Base-by-base conservation (phyloP, 2,113 vertebrate genomes). In the Bolborhynchus lineola region DNA sequence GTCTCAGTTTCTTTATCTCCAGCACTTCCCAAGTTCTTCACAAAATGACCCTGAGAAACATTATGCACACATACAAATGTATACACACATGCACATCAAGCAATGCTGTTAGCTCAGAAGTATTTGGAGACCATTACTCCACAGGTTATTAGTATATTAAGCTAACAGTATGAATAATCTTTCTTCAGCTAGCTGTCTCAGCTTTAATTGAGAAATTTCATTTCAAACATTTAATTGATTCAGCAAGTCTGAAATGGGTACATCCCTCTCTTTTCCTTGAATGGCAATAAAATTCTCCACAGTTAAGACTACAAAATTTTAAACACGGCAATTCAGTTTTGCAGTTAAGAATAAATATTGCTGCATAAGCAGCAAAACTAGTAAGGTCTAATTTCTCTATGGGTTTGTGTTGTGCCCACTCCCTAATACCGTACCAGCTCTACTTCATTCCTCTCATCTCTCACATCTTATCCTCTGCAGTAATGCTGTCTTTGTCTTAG, bases 1-100 rank as follows among this genome's bases (percentile, higher is more conserved):
- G 99, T 98, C 97, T 99, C 99, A 0, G 99, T 99, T 50, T 99
- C 99, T 95, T 99, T 99, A 55, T 99, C 99, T 35, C 99, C 99
- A 20, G 98, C 99, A 7, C 83, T 93, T 41, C 99, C 99, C 89
- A 99, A 97, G 89, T 97, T 99, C 94, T 98, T 99, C 46, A 99
- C 99, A 98, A 99, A 99, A 96, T 99, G 99, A 88, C 99, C 99
- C 99, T 99, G 90, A 95, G 28, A 87, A 96, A 63, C 52, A 90
- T 95, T 42, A 94, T 2, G 71, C 10, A 44, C 8, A 44, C 3
- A 23, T n/a, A 31, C 7, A 44, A 16, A 64, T 4, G 21, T 9
- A 64, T 2, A 42, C 1, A 41, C 5, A 29, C 12, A 62, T 1
- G 11, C 7, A 55, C 10, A 76, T 28, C 29, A 57, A 55, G 19